phyloP scores from a whole-genome alignment of 2,888 invertebrate species.

The Thymelicus sylvestris region DNA sequence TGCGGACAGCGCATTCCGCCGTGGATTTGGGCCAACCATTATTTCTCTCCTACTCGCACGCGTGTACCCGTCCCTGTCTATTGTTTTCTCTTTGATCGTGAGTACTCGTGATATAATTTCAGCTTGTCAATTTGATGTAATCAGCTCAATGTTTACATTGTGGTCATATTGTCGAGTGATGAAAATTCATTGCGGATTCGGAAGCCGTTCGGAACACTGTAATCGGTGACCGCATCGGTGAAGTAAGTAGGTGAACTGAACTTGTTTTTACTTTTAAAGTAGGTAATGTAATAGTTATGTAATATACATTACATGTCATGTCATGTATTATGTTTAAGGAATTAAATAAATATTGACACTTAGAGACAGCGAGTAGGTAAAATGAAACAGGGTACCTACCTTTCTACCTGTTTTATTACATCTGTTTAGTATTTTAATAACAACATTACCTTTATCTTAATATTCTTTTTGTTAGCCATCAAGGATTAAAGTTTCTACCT shows the following conservation, averaged over 20 bases:
- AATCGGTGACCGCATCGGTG: conserved; percentile 14
- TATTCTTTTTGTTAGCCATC: too few species aligned
- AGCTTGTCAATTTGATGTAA: conserved; percentile 64
- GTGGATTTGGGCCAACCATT: conserved; percentile 74
- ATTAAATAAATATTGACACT: neutral
- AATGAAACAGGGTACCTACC: too few species aligned
- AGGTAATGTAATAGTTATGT: neutral
- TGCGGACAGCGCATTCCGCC: conserved; percentile 64
- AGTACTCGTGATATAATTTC: conserved; percentile 50
- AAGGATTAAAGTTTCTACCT: too few species aligned
- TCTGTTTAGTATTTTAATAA: too few species aligned
- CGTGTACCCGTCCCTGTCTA: conserved; percentile 56
- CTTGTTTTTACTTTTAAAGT: conserved; percentile 16
- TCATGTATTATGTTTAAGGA: neutral
- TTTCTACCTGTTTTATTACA: too few species aligned
- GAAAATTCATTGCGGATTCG: conserved; percentile 46
- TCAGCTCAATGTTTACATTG: conserved; percentile 77
- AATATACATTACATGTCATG: neutral
- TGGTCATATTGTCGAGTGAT: conserved; percentile 53
- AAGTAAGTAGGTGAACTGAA: conserved; percentile 29
- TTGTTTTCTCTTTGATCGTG: conserved; percentile 50
- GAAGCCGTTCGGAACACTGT: conserved; percentile 14
- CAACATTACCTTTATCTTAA: too few species aligned
- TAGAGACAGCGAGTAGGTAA: too few species aligned
- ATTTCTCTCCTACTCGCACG: conserved; percentile 57